Conservation (phyloP, 1,140 invertebrate genomes). For the Elymnias hypermnestra region DNA sequence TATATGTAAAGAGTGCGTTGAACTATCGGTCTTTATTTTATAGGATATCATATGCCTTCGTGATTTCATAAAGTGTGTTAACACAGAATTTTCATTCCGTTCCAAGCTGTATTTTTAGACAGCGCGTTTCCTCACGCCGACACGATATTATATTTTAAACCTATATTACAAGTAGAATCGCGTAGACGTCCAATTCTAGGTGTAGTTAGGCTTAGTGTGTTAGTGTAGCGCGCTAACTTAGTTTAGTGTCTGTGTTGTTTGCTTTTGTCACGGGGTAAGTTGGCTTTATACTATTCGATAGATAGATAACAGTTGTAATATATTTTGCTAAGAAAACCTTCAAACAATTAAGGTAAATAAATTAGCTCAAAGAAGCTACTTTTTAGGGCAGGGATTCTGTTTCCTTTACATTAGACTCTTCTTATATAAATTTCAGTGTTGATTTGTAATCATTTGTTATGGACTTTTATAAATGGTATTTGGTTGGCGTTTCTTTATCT, state of each 20-base stretch:
- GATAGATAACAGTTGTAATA: too few species aligned
- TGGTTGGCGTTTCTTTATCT: too few species aligned
- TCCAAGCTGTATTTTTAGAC: constrained; percentile 35
- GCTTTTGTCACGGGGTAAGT: not conserved
- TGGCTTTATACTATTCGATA: too few species aligned
- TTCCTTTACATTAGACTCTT: too few species aligned
- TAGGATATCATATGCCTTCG: constrained; percentile 1
- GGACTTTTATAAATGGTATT: too few species aligned
- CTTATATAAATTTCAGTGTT: too few species aligned
- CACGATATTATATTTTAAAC: constrained; percentile 35
- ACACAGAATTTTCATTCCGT: constrained; percentile 32
- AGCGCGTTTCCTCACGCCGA: constrained; percentile 24
- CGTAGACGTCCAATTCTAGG: constrained; percentile 28
- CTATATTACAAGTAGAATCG: constrained; percentile 33
- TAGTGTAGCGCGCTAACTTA: constrained; percentile 1
- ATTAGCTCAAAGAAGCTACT: too few species aligned
- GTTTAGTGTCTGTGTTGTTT: constrained; percentile 10
- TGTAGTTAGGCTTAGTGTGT: not conserved
- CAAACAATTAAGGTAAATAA: too few species aligned
- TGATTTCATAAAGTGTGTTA: constrained; percentile 33
- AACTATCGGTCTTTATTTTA: too few species aligned
- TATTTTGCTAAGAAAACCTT: too few species aligned
- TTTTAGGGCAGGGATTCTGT: too few species aligned
- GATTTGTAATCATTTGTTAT: too few species aligned
- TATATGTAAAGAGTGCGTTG: not conserved